phyloP scores from a whole-genome alignment of 92 coral and sea anemone species.

The Umimayanthus chanpuru region DNA sequence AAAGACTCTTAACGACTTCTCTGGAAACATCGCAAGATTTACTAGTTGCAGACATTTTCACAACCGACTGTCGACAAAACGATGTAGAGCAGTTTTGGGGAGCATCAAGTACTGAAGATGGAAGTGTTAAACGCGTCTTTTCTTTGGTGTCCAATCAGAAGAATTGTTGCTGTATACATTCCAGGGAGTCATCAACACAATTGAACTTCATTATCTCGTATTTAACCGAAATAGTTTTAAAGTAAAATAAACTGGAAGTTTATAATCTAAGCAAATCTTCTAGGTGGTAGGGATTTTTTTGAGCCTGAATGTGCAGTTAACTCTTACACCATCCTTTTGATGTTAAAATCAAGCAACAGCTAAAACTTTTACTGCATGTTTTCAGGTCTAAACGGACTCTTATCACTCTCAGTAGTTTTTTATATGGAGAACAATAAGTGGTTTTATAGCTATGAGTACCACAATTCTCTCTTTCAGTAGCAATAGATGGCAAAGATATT shows the following conservation, averaged over 20 bases:
- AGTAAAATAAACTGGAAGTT: background rate
- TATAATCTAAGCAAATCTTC: background rate
- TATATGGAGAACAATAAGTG: background rate
- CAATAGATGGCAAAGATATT: background rate
- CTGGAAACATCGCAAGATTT: slow-evolving; percentile 57
- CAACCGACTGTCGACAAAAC: background rate
- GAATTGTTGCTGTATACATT: slow-evolving; percentile 6
- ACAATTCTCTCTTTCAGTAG: background rate
- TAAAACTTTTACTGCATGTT: background rate
- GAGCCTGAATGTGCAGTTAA: no score
- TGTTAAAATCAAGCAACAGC: background rate
- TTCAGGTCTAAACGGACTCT: background rate
- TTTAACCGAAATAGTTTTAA: slow-evolving; percentile 7
- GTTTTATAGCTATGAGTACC: background rate
- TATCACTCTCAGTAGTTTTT: background rate
- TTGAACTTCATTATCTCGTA: slow-evolving; percentile 27
- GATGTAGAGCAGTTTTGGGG: background rate
- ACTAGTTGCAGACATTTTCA: slow-evolving; percentile 52
- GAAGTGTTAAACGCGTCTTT: background rate
- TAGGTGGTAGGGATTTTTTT: background rate
- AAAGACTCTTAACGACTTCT: slow-evolving; percentile 81
- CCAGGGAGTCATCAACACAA: slow-evolving; percentile 18
- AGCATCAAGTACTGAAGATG: background rate
- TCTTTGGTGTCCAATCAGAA: slow-evolving; percentile 6
- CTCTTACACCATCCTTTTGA: background rate